Evolutionary conservation across 1,140 invertebrate genomes (phyloP), one percentile per base, ranked within the genome.

Genomic region (Patella vulgata): DNA sequence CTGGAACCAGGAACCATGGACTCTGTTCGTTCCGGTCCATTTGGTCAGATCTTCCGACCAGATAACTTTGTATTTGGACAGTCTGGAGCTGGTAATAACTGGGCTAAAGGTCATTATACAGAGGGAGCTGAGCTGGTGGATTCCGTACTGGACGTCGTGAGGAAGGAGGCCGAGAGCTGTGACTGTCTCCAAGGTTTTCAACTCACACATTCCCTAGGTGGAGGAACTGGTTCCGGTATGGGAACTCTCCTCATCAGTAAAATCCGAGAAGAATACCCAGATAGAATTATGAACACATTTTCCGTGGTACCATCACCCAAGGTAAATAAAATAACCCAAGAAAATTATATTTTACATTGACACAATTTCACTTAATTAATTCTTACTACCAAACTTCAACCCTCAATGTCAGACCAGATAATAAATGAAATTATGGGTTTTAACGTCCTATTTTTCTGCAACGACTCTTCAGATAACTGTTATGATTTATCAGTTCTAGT

Each of bases 1-100:
- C 62, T 82, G 39, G 95, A 97, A 81, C 94, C 95, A 14, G 95
- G 94, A 63, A 96, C 94, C 46, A 96, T 97, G 94, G 94, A 97
- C 85, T 91, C 93, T 6, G 94, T 96, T 11, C 87, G 94, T 48
- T 93, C 93, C 14, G 93, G 93, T 42, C 91, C 91, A 36, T 92
- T 91, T 71, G 92, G 92, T 14, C 87, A 91, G 79, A 89, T 93
- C 28, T 93, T 92, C 73, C 84, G 90, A 19, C 92, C 93, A 5
- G 93, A 95, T 84, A 95, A 94, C 83, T 81, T 76, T 59, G 66
- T 81, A 14, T 81, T 80, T 57, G 78, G 78, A 27, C 70, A 78
- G 57, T 71, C 92, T 12, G 91, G 90, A 78, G 86, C 87, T 47
- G 91, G 91, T 3, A 94, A 95, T 82, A 95, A 95, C 85, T 94